A percentile compares a stretch with the other conserved stretches of the same genome.
Evolutionary conservation across 2,888 invertebrate species (phyloP).

Genomic region (Ditula angustiorana): DNA sequence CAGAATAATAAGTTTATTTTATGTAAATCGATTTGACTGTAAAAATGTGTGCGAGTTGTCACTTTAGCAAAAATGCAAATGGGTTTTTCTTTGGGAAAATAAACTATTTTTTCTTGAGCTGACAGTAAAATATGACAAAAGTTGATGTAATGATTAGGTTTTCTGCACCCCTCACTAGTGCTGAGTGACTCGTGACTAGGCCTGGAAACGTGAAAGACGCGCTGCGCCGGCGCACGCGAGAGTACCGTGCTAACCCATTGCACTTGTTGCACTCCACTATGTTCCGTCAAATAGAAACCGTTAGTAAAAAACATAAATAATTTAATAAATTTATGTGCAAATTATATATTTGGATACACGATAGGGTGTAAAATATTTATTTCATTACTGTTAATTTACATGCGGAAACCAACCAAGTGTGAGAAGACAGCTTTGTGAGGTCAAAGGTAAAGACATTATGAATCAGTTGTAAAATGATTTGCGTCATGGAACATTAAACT

Average conservation of each 20-base stretch:
- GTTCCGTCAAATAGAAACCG: neutral
- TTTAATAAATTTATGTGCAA: neutral
- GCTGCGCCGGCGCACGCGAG: constrained; percentile 24
- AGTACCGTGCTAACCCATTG: constrained; percentile 29
- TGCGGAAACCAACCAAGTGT: neutral
- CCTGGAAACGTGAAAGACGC: constrained; percentile 32
- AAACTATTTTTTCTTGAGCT: too few species aligned
- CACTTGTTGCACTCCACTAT: constrained; percentile 19
- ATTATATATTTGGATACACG: too few species aligned
- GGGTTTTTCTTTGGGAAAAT: too few species aligned
- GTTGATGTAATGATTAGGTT: neutral
- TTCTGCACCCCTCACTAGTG: constrained; percentile 19
- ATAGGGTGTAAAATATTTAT: too few species aligned
- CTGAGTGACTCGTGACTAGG: constrained; percentile 9
- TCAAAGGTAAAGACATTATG: neutral
- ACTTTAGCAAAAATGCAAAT: too few species aligned
- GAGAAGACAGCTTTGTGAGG: neutral
- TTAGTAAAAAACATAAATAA: neutral
- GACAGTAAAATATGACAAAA: neutral
- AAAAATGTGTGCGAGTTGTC: too few species aligned
- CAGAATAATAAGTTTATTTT: too few species aligned
- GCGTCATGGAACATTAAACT: too few species aligned
- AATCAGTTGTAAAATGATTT: too few species aligned
- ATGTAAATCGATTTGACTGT: too few species aligned
- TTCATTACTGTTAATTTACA: neutral